Evolutionary conservation across 2,113 vertebrate species (phyloP).

Genomic region (Percopsis transmontana): DNA sequence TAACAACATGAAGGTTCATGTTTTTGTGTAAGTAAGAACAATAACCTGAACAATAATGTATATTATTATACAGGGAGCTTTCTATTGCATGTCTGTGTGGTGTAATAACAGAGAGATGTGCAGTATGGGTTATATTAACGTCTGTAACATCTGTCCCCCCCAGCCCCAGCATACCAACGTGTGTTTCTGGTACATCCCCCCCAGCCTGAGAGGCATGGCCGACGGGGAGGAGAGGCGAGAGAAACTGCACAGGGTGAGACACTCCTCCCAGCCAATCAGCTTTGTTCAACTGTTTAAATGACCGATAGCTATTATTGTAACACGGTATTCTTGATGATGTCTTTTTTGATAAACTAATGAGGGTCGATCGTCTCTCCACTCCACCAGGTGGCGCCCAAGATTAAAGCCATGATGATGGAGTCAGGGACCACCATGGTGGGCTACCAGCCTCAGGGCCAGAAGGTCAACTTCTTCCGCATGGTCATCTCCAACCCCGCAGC

Average conservation of each 20-base stretch:
- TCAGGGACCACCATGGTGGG: slow-evolving; percentile 97
- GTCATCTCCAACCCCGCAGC: slow-evolving; percentile 94
- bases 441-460: slow-evolving; percentile 95
- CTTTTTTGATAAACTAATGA: too few species aligned
- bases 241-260: slow-evolving; percentile 87
- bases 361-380: not conserved
- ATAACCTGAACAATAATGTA: too few species aligned
- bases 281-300: not conserved
- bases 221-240: slow-evolving; percentile 85
- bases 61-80: too few species aligned
- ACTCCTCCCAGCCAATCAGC: not conserved
- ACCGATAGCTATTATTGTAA: not conserved
- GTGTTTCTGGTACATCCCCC: slow-evolving; percentile 98
- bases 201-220: slow-evolving; percentile 88
- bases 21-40: too few species aligned
- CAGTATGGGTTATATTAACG: not conserved
- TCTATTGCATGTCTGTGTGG: not conserved
- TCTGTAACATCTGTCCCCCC: slow-evolving; percentile 27
- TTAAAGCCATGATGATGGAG: slow-evolving; percentile 99
- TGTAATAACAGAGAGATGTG: not conserved
- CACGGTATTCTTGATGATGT: not conserved
- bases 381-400: slow-evolving; percentile 92
- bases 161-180: slow-evolving; percentile 98
- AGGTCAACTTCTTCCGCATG: slow-evolving; percentile 99
- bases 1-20: too few species aligned